Conservation (phyloP, 2,113 vertebrate species). For the Pogonocichla stellata region DNA sequence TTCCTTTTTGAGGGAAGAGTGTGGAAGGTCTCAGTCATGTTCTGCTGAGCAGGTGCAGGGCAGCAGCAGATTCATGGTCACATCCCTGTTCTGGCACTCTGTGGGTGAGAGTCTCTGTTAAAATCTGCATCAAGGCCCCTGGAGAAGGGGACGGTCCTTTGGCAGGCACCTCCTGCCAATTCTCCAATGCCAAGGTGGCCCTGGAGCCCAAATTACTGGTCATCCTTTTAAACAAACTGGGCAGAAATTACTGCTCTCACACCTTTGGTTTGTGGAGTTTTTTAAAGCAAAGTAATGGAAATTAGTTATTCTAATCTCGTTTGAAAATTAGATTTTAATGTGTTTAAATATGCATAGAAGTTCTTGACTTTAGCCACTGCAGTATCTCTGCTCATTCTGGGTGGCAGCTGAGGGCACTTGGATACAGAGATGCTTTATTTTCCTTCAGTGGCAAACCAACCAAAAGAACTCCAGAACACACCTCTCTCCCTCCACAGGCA, state of each 20-base stretch:
- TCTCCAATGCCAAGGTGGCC: background rate
- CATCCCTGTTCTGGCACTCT: background rate
- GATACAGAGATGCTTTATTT: background rate
- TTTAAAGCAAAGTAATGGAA: background rate
- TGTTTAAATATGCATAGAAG: background rate
- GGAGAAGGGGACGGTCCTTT: background rate
- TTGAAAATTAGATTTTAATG: background rate
- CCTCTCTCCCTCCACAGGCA: background rate
- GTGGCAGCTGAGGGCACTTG: background rate
- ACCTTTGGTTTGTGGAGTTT: background rate
- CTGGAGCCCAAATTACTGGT: background rate
- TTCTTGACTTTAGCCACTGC: background rate
- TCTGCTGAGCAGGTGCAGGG: conserved; percentile 33
- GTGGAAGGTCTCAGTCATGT: conserved; percentile 19
- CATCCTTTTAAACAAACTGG: background rate
- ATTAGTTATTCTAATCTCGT: background rate
- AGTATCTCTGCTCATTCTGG: background rate
- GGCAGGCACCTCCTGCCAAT: background rate
- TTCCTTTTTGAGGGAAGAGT: background rate
- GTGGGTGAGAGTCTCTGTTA: background rate
- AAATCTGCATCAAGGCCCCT: rapidly evolving
- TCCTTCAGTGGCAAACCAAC: background rate
- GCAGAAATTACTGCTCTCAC: background rate
- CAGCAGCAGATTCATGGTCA: background rate
- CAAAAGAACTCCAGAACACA: background rate